Evolutionary conservation across 2,888 invertebrate genomes (phyloP), one percentile per base, ranked within the genome.

Genomic region (Mongoloraphidia duomilia): DNA sequence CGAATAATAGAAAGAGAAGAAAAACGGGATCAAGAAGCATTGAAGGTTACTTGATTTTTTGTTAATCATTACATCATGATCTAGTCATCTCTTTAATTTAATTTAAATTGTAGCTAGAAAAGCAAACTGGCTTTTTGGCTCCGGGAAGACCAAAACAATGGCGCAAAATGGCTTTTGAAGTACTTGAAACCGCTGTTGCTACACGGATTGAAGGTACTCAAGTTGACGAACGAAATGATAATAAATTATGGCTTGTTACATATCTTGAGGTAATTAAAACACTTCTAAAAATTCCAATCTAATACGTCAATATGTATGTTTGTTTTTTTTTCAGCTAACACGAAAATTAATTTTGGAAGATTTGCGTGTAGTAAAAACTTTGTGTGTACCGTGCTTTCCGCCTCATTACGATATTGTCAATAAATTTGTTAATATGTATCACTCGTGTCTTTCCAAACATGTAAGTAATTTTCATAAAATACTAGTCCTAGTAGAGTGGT

Each of bases 1-100:
- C 75, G 98, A 55, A 95, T 98, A 49, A 91, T 98, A 59, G 97
- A 98, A 66, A 74, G 97, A 48, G 98, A 98, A 66, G 96, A 98
- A 62, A 90, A 89, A 68, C 84, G 90, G 35, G 98, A 98, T 72
- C 79, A 81, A 58, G 85, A 88, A 69, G 89, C 92, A 9, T 60
- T 85, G 54, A 81, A 84, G 64, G 76, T 74, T n/a, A 59, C 34
- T 41, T 50, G 17, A 38, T 1, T 26, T 26, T 26, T 26, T 26
- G 5, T 5, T 26, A 17, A 17, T 17, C 17, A 13, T 40, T 33
- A 8, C 14, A 14, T 26, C 10, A 37, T 8, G 6, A 26, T 26
- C 17, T 26, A 6, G 26, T 26, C 26, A 26, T 6, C 3, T 26
- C 26, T 6, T 26, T 26, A 26, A 26, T 26, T 26, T 44, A 1